phyloP scores from a whole-genome alignment of 2,113 vertebrate genomes.

The Entosphenus tridentatus region DNA sequence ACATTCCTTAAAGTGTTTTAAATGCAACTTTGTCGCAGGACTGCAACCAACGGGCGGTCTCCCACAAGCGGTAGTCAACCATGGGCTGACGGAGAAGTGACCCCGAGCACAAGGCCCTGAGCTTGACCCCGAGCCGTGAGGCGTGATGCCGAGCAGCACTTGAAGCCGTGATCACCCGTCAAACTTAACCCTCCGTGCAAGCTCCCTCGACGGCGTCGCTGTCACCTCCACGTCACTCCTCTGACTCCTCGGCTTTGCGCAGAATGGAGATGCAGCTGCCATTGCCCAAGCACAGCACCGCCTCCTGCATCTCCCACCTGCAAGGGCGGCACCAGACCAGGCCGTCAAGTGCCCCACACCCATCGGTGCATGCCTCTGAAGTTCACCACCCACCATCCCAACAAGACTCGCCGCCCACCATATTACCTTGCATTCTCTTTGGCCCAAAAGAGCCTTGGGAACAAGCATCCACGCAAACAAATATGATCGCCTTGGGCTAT shows the following conservation, averaged over 20 bases:
- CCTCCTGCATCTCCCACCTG: constrained; percentile 35
- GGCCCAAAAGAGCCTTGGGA: background rate
- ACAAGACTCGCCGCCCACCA: background rate
- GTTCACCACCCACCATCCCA: background rate
- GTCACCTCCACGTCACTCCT: constrained; percentile 8
- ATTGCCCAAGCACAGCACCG: constrained; percentile 23
- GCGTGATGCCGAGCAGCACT: constrained; percentile 12
- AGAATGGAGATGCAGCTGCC: constrained; percentile 23
- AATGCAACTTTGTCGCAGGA: too few species aligned
- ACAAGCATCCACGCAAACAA: background rate
- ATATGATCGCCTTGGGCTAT: too few species aligned
- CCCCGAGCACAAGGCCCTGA: constrained; percentile 33
- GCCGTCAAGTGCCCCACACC: background rate
- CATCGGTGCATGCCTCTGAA: too few species aligned
- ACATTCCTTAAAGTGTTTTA: too few species aligned
- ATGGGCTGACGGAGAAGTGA: constrained; percentile 63
- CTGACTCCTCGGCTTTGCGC: background rate
- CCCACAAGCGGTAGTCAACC: constrained; percentile 21
- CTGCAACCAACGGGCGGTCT: too few species aligned
- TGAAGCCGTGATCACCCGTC: constrained; percentile 3
- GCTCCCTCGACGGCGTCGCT: constrained; percentile 6
- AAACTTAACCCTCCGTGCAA: constrained; percentile 12
- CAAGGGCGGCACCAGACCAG: constrained; percentile 6
- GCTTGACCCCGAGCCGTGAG: constrained; percentile 26
- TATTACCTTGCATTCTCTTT: constrained; percentile 1